These are phyloP conservation scores for Isoperla grammatica DNA, from an alignment of 2,888 invertebrate genomes.

Conservation along the genomic window DNA sequence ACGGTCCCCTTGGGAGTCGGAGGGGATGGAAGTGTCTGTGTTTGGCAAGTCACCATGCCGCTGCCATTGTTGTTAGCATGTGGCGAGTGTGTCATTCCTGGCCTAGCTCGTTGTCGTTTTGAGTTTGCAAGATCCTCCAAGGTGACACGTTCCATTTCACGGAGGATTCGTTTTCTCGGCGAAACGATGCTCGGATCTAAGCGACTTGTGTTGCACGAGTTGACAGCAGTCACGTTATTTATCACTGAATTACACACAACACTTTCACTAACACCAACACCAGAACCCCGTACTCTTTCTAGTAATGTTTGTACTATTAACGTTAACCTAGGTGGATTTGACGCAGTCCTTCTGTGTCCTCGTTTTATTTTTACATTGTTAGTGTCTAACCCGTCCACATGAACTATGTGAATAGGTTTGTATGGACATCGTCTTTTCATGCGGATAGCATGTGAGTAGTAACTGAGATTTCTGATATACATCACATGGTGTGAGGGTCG, in stretches of 20 bases:
- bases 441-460: conserved; percentile 42
- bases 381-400: conserved; percentile 9
- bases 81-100: conserved; percentile 30
- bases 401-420: conserved; percentile 15
- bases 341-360: conserved; percentile 16
- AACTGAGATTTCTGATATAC: conserved; percentile 30
- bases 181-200: conserved; percentile 59
- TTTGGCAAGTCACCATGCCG: conserved; percentile 42
- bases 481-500: conserved; percentile 26
- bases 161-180: conserved; percentile 73
- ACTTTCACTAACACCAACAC: conserved; percentile 18
- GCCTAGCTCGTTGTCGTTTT: conserved; percentile 45
- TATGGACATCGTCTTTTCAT: conserved; percentile 63
- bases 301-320: conserved; percentile 35
- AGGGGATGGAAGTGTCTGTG: conserved; percentile 32
- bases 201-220: conserved; percentile 27
- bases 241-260: conserved; percentile 25
- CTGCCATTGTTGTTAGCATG: conserved; percentile 35
- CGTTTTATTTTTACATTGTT: conserved; percentile 19
- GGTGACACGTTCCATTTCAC: conserved; percentile 73
- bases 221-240: conserved; percentile 25
- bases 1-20: conserved; percentile 40
- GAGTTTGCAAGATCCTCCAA: conserved; percentile 57
- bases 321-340: conserved; percentile 22
- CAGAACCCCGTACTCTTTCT: conserved; percentile 32